Evolutionary conservation across 2,113 vertebrate genomes (phyloP).

Genomic region (Xiphias gladius): DNA sequence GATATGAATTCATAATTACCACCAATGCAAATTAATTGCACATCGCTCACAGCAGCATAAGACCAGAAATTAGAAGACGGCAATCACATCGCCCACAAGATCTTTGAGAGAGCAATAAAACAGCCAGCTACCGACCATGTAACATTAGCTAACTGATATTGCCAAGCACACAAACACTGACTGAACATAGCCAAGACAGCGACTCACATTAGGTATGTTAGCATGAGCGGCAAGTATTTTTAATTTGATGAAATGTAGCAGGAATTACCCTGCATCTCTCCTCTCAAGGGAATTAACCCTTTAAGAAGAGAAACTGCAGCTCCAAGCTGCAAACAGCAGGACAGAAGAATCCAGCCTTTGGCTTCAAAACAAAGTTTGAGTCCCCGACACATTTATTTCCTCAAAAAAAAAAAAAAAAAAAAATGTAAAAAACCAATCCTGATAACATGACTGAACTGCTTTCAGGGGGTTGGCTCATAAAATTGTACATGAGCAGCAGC

Average conservation of each 20-base stretch:
- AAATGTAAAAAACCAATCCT: too few relatives aligned
- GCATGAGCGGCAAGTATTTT: conserved; percentile 14
- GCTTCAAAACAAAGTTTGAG: background rate
- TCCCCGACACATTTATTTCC: background rate
- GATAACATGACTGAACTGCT: background rate
- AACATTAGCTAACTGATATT: background rate
- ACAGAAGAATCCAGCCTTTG: background rate
- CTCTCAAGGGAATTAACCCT: conserved; percentile 23
- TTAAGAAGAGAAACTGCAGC: background rate
- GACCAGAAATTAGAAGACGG: conserved; percentile 19
- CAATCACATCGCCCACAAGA: background rate
- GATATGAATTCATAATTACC: conserved; percentile 20
- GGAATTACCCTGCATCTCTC: conserved; percentile 18
- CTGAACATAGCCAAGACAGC: conserved; percentile 27
- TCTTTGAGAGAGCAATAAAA: conserved; percentile 15
- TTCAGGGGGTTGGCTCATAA: background rate
- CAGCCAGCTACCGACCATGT: background rate
- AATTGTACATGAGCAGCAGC: background rate
- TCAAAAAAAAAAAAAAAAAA: background rate
- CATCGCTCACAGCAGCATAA: background rate
- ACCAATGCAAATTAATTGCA: conserved; percentile 19
- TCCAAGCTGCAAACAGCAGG: conserved; percentile 12
- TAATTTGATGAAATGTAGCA: conserved; percentile 24
- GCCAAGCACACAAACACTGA: conserved; percentile 1
- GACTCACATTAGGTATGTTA: conserved; percentile 20